Evolutionary conservation across 2,797 vertebrate genomes (phyloP).

Genomic region (Phaenicophaeus curvirostris): DNA sequence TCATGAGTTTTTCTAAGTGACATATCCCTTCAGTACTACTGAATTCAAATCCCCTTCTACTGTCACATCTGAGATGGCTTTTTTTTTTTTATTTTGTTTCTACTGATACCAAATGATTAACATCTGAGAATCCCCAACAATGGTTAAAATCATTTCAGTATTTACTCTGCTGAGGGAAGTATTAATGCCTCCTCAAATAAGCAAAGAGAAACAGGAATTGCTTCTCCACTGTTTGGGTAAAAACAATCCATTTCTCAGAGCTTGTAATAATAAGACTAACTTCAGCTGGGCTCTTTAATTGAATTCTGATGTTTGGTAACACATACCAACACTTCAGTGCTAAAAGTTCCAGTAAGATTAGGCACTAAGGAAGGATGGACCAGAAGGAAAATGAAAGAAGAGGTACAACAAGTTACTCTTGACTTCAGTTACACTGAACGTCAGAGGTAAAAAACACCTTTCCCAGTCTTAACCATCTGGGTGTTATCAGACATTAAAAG

Average conservation of each 20-base stretch:
- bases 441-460: background rate
- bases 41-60: background rate
- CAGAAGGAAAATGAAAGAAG: background rate
- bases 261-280: background rate
- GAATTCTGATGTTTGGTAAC: background rate
- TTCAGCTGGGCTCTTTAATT: background rate
- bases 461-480: background rate
- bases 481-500: background rate
- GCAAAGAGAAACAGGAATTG: background rate
- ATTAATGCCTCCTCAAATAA: background rate
- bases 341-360: background rate
- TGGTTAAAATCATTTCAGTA: background rate
- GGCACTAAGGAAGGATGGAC: background rate
- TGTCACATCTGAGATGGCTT: background rate
- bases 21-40: background rate
- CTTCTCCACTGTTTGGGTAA: background rate
- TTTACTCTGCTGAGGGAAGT: background rate
- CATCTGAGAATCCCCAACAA: background rate
- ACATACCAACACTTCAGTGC: background rate
- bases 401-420: background rate
- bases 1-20: background rate
- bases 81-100: background rate
- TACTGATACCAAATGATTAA: background rate
- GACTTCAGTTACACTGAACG: background rate
- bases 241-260: background rate